Percentiles rank a stretch among this genome's conserved stretches.
Evolutionary conservation across 1,140 invertebrate genomes (phyloP).

Genomic region (Aethina tumida): DNA sequence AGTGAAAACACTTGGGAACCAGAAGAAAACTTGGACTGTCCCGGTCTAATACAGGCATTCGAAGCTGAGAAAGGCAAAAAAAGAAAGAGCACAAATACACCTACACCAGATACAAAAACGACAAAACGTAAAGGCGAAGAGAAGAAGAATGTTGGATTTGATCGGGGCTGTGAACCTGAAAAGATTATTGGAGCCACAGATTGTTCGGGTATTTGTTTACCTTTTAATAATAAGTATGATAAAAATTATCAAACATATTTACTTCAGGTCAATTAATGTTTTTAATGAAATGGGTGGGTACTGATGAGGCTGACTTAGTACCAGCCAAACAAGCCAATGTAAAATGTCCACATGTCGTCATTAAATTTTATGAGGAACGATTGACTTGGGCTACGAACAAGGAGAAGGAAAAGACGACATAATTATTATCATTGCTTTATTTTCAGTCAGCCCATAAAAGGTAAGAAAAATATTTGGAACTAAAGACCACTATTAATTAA

Average conservation of each 20-base stretch:
- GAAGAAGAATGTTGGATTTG: constrained; percentile 60
- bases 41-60: constrained; percentile 77
- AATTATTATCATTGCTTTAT: no score
- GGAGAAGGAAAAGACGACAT: no score
- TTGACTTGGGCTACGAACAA: constrained; percentile 70
- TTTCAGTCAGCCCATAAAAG: no score
- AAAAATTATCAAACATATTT: background rate
- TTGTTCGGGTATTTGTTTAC: constrained; percentile 39
- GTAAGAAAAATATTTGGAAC: no score
- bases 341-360: constrained; percentile 89
- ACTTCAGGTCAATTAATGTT: constrained; percentile 82
- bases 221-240: background rate
- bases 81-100: constrained; percentile 18
- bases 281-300: constrained; percentile 90
- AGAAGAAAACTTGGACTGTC: no score
- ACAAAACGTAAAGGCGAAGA: constrained; percentile 41
- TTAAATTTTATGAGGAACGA: constrained; percentile 89
- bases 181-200: constrained; percentile 85
- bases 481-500: no score
- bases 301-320: constrained; percentile 89
- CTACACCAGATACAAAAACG: constrained; percentile 12
- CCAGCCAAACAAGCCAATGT: constrained; percentile 82
- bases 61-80: constrained; percentile 54
- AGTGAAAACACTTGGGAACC: constrained; percentile 80
- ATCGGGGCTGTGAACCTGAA: constrained; percentile 78